Base-by-base conservation (phyloP, 2,797 vertebrate genomes). In the Trachurus trachurus region DNA sequence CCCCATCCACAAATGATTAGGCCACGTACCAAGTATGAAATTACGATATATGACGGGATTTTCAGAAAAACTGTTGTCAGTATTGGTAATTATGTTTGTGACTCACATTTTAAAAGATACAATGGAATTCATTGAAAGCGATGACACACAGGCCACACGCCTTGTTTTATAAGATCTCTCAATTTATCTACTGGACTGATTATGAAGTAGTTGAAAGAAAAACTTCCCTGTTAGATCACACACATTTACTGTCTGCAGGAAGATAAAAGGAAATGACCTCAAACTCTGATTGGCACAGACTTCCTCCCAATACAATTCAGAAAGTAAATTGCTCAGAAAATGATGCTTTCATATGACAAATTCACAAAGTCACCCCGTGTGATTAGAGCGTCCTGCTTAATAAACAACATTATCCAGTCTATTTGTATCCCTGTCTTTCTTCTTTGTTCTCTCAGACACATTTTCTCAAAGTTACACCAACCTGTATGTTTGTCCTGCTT, bases 181-280 rank as follows among this genome's bases (percentile, higher is more conserved):
- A 63, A 63, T 74, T 65, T 71, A 17, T 71, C 68, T 65, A 19
- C 63, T 22, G 65, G 40, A 81, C 65, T 50, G 26, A 68, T 10
- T 71, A 67, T 64, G 5, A 50, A 69, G 76, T 17, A 50, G 6
- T 16, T 17, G 6, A 40, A 17, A 39, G 42, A 47, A 52, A 26
- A 26, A 3, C 12, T 0, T 19, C 50, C 13, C 16, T 17, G 0
- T 53, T 9, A 4, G 0, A 13, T 22, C 13, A 40, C 13, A 26
- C 39, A 64, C 6, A 15, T 29, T 13, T 19, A 4, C 54, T 7
- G 22, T 29, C 6, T 0, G 6, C 22, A 26, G 45, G 52, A 40
- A 15, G 45, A 53, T 21, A 10, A 31, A 57, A 50, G 7, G 52
- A 61, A 64, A 4, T 17, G 4, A n/a, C 0, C n/a, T 0, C 17